Conservation (phyloP, 2,113 vertebrate genomes). For the Camelus dromedarius region DNA sequence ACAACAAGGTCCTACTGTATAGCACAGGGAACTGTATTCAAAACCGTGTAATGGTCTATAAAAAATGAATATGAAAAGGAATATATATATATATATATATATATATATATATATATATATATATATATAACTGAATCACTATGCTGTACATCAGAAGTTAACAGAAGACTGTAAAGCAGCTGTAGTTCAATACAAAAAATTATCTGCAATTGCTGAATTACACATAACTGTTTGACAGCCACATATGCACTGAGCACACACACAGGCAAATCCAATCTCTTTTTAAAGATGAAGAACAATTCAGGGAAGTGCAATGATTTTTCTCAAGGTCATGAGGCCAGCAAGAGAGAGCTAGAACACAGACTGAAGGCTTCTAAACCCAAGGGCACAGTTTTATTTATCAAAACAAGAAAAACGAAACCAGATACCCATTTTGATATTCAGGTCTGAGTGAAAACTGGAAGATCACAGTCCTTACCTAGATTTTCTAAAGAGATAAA, state of each 20-base stretch:
- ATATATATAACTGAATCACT: too few relatives aligned
- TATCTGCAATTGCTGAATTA: not conserved
- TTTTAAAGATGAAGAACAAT: conserved; percentile 36
- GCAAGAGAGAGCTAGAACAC: not conserved
- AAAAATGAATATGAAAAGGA: too few relatives aligned
- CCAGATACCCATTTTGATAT: not conserved
- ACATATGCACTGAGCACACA: not conserved
- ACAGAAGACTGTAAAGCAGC: too few relatives aligned
- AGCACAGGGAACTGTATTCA: too few relatives aligned
- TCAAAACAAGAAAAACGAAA: not conserved
- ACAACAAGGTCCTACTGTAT: too few relatives aligned
- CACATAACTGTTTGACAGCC: not conserved
- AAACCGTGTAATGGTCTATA: too few relatives aligned
- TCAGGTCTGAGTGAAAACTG: not conserved
- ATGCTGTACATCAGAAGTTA: too few relatives aligned
- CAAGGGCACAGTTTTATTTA: not conserved
- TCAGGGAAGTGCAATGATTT: not conserved
- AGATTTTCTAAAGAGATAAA: not conserved
- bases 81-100: too few relatives aligned
- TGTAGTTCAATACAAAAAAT: not conserved
- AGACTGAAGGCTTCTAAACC: not conserved
- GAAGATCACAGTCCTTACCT: not conserved
- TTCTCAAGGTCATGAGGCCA: not conserved
- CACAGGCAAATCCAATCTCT: not conserved
- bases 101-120: too few relatives aligned